Evolutionary conservation across 1,140 invertebrate species (phyloP).

Genomic region (Lanistes nyassanus): DNA sequence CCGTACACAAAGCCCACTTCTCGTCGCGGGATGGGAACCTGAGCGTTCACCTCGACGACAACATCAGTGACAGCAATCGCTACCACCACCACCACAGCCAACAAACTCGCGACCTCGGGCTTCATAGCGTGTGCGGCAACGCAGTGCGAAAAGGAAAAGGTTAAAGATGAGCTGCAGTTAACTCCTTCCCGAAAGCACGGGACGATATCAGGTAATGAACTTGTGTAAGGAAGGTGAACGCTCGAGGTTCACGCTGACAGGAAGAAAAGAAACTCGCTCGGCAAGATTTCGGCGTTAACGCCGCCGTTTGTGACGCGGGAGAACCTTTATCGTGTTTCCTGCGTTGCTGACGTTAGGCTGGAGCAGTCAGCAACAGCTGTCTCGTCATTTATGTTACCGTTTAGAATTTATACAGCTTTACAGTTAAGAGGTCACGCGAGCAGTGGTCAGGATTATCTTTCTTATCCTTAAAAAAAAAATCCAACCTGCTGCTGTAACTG

Average conservation of each 20-base stretch:
- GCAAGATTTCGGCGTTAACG: too few species aligned
- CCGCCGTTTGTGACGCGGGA: too few species aligned
- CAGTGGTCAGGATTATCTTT: background rate
- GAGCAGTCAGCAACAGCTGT: background rate
- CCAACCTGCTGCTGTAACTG: background rate
- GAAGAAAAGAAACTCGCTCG: too few species aligned
- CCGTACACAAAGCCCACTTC: conserved; percentile 42
- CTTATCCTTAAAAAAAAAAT: background rate
- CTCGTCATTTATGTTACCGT: background rate
- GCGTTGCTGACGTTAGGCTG: background rate
- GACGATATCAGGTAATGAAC: too few species aligned
- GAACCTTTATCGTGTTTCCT: too few species aligned
- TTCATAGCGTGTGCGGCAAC: background rate
- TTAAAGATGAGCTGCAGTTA: background rate
- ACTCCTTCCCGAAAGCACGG: background rate
- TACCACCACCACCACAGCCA: background rate
- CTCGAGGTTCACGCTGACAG: too few species aligned
- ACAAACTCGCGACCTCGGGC: background rate
- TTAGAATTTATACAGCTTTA: background rate
- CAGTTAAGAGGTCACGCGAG: background rate
- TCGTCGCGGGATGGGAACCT: conserved; percentile 35
- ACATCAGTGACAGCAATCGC: background rate
- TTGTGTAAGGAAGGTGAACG: too few species aligned
- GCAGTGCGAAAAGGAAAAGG: too few species aligned
- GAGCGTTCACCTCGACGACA: background rate